Conservation (phyloP, 2,888 invertebrate genomes). For the Clistopyga incitator region DNA sequence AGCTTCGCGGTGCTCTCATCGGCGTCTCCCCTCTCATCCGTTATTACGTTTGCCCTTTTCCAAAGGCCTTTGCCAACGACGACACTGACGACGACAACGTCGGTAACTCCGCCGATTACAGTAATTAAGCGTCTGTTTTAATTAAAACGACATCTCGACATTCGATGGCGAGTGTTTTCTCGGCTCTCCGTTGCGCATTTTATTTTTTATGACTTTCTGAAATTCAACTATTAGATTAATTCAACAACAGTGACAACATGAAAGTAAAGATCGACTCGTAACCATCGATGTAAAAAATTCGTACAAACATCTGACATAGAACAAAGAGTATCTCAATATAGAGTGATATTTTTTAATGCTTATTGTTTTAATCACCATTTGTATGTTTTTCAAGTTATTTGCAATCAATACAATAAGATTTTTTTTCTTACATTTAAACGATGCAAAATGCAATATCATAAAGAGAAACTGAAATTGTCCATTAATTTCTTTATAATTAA, state of each 20-base stretch:
- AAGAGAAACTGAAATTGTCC: too few relatives aligned
- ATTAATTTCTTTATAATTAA: too few relatives aligned
- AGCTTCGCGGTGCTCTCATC: constrained; percentile 1
- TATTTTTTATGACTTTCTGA: background rate
- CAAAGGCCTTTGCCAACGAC: constrained; percentile 54
- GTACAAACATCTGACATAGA: too few relatives aligned
- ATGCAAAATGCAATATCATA: too few relatives aligned
- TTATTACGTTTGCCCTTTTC: constrained; percentile 52
- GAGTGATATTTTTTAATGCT: too few relatives aligned
- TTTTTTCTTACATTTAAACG: too few relatives aligned
- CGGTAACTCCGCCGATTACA: constrained; percentile 71
- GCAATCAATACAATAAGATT: too few relatives aligned
- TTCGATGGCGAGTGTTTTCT: constrained; percentile 31
- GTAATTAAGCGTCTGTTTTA: constrained; percentile 75
- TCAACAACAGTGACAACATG: background rate
- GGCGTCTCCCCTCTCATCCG: constrained; percentile 30
- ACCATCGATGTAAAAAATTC: background rate
- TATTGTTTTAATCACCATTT: too few relatives aligned
- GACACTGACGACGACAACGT: constrained; percentile 61
- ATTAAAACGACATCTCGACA: constrained; percentile 72
- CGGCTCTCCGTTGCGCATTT: background rate
- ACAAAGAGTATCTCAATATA: too few relatives aligned
- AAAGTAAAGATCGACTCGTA: background rate
- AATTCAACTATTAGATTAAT: background rate
- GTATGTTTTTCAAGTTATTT: too few relatives aligned